Base-by-base conservation (phyloP, 2,113 vertebrate genomes). In the Chlamydotis undulata region DNA sequence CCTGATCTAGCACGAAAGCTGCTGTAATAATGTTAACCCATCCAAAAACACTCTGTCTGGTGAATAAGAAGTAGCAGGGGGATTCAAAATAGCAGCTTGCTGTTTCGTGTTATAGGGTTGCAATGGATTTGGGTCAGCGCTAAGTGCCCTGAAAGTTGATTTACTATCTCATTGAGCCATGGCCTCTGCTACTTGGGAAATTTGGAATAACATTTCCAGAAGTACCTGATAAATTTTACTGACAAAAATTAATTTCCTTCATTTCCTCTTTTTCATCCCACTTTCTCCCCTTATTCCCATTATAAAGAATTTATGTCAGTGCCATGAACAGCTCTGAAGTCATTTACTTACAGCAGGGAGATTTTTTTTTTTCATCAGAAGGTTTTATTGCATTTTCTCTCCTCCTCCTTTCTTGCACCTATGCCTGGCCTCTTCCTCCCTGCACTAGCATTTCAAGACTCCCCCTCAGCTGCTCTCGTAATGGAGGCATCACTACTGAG, bases 201-300 rank as follows among this genome's bases (percentile, higher is more conserved):
- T 78, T 0, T 63, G 83, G 56, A 92, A 78, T 64, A 92, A 71
- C 33, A 56, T 91, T 94, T 94, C 50, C 87, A 95, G 41, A 74
- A 82, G 69, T 75, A 91, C 90, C 88, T 87, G 76, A 90, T 68
- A 53, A n/a, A 83, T 71, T 90, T 91, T 67, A 59, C 60, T 96
- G 91, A 45, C 87, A 93, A 91, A 93, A 94, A 65, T 73, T 77
- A 77, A 93, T 94, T 95, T 83, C 64, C 82, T 95, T 88, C 5
- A 68, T 89, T 92, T 96, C 83, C 79, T 92, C 49, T 78, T 95
- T 90, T 89, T 73, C 64, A 49, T 70, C 64, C 79, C 35, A 89
- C 88, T 88, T 96, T 96, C 33, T 76, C 64, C 56, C 19, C 22
- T 69, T 77, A 75, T 52, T 93, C 49, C 49, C 76, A 87, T 90